Percentiles rank a stretch among this genome's conserved stretches.
These are phyloP conservation scores for Rhinoptilus africanus DNA, from an alignment of 2,113 vertebrate species.

Conservation along the genomic window DNA sequence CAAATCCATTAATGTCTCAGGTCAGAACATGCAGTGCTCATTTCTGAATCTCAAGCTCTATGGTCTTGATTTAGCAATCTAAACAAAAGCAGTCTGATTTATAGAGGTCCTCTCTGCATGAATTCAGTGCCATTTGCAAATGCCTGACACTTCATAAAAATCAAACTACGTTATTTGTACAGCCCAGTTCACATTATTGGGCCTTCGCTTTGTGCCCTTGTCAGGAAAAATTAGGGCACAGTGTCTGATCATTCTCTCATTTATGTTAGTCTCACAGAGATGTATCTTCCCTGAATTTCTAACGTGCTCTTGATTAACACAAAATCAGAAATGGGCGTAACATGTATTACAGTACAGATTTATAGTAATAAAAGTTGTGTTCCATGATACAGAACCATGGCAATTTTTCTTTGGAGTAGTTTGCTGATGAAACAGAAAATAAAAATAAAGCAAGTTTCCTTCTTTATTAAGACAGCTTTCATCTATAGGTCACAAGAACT, in stretches of 20 bases:
- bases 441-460: neutral
- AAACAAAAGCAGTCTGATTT: neutral
- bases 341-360: neutral
- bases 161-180: neutral
- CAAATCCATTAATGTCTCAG: neutral
- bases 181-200: neutral
- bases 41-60: neutral
- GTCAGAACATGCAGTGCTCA: neutral
- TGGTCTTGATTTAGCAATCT: neutral
- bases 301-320: neutral
- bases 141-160: neutral
- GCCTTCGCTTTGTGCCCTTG: neutral
- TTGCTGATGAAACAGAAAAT: neutral
- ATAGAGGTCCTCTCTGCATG: neutral
- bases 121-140: neutral
- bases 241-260: neutral
- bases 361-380: neutral
- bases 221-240: neutral
- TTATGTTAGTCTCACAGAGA: neutral
- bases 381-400: neutral
- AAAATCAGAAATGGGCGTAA: neutral
- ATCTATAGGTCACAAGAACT: neutral
- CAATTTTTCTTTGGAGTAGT: neutral
- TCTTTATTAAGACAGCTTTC: neutral
- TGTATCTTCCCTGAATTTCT: neutral